Base-by-base conservation (phyloP, 2,113 vertebrate genomes). In the Mesembrinibis cayennensis region DNA sequence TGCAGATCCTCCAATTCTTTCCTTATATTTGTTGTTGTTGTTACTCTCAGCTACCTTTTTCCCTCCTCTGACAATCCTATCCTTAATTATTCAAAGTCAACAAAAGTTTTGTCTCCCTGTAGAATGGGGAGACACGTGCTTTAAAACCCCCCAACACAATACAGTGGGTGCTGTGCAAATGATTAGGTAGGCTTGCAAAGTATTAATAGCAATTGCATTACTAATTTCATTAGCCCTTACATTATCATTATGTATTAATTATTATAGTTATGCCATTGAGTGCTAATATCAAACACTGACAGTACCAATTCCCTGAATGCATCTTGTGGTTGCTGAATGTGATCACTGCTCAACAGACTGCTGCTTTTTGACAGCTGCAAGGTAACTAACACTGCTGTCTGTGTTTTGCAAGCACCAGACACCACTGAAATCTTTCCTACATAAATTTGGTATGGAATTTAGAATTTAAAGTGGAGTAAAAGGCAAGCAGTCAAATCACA, bases 221-320 rank as follows among this genome's bases (percentile, higher is more conserved):
- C 83, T 97, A 95, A 98, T 97, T 97, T 97, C 95, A 97, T 98
- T 96, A 97, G 89, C 94, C 95, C 95, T 95, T 91, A 90, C 65
- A 18, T 96, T 89, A 95, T 91, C 89, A 44, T 95, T 73, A 77
- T 74, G 90, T 91, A 79, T 98, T 98, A 98, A 98, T 98, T 97
- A 98, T 87, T 90, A 32, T 79, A 95, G 95, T 70, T 66, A 89
- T 95, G 96, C 91, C 97, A 93, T 70, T 45, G 55, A 97, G 94
- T 87, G 95, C 95, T 95, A 93, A 92, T 84, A 89, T 49, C 95
- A 74, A 84, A 62, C 30, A 13, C 97, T 96, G 96, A 98, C 97
- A 94, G 89, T 89, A 95, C 55, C 95, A 96, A 97, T 96, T 97
- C 98, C 97, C 98, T 38, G 66, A 93, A 74, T 62, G 65, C 91